These are phyloP conservation scores for Sebastolobus alascanus DNA, from an alignment of 2,797 vertebrate species.

Conservation along the genomic window DNA sequence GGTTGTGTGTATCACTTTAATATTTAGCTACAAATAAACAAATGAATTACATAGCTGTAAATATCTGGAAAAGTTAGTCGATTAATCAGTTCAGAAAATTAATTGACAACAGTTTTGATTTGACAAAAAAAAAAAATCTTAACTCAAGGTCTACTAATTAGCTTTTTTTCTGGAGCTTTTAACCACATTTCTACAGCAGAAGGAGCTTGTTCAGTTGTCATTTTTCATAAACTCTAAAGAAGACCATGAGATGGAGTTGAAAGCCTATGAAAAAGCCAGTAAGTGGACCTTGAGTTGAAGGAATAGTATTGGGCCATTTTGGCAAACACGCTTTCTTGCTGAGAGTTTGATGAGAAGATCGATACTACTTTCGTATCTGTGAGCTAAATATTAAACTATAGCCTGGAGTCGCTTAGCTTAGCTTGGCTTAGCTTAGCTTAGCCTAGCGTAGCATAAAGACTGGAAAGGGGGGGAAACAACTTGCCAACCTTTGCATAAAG, in stretches of 20 bases:
- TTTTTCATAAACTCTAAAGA: not conserved
- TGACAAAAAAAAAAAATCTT: not conserved
- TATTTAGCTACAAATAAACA: not conserved
- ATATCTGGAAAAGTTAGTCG: not conserved
- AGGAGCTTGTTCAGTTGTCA: not conserved
- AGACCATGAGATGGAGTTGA: not conserved
- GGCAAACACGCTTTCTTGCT: not conserved
- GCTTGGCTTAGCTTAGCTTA: too few relatives aligned
- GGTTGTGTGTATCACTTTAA: not conserved
- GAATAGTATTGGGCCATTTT: not conserved
- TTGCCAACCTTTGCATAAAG: too few relatives aligned
- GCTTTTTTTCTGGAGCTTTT: not conserved
- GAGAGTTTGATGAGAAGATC: not conserved
- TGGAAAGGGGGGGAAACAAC: too few relatives aligned
- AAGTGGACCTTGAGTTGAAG: slow-evolving; percentile 8
- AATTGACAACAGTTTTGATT: not conserved
- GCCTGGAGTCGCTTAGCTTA: too few relatives aligned
- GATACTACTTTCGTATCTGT: not conserved
- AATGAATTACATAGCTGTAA: not conserved
- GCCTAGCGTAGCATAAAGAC: too few relatives aligned
- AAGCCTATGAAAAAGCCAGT: not conserved
- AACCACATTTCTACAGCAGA: not conserved
- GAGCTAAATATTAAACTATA: not conserved
- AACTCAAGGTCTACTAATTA: not conserved
- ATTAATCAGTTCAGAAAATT: not conserved